These are phyloP conservation scores for Apotomis betuletana DNA, from an alignment of 2,888 invertebrate species.

Conservation along the genomic window DNA sequence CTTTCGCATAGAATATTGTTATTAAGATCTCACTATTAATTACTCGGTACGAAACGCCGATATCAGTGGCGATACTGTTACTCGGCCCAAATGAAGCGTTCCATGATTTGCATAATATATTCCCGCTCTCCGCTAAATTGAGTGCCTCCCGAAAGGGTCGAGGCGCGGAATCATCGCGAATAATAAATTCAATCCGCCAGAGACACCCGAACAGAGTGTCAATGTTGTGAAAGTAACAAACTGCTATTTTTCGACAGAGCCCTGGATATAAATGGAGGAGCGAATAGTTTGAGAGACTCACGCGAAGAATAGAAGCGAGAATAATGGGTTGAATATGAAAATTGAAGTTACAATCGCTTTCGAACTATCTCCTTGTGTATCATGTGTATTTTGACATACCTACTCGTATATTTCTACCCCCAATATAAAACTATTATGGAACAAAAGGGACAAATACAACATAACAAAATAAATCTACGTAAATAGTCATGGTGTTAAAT, in stretches of 20 bases:
- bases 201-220: constrained; percentile 23
- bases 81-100: constrained; percentile 15
- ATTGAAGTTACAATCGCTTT: neutral
- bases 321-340: neutral
- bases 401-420: too few relatives aligned
- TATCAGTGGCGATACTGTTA: neutral
- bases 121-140: constrained; percentile 19
- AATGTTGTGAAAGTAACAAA: constrained; percentile 22
- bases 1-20: too few relatives aligned
- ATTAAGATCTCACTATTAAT: too few relatives aligned
- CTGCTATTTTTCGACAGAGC: constrained; percentile 1
- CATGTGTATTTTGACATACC: neutral
- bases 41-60: neutral
- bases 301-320: neutral
- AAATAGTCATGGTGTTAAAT: too few relatives aligned
- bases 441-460: too few relatives aligned
- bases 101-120: constrained; percentile 36
- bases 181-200: constrained; percentile 33
- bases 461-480: too few relatives aligned
- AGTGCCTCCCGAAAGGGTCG: constrained; percentile 8
- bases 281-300: neutral
- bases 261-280: constrained; percentile 3
- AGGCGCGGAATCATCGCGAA: constrained; percentile 13
- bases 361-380: neutral
- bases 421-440: too few relatives aligned